Conservation (phyloP, 30 jellyfish, hydroid and myxozoan genomes). For the Clytia hemisphaerica region DNA sequence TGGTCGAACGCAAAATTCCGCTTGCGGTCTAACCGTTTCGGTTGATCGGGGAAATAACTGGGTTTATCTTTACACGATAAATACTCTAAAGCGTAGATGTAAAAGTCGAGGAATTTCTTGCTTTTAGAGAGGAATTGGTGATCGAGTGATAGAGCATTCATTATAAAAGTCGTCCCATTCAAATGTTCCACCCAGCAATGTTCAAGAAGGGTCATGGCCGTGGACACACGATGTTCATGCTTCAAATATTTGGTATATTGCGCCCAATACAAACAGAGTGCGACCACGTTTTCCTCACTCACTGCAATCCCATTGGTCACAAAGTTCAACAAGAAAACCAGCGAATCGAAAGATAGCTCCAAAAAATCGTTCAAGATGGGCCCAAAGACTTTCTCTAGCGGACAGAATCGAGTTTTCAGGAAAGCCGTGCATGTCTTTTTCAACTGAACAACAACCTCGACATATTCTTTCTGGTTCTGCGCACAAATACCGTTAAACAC, state of each 20-base stretch:
- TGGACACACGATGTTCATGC: neutral
- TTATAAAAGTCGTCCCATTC: neutral
- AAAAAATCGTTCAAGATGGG: slow-evolving; percentile 15
- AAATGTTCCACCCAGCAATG: slow-evolving; percentile 14
- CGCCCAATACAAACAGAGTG: slow-evolving; percentile 13
- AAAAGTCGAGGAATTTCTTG: slow-evolving; percentile 2
- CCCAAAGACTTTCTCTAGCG: slow-evolving; percentile 24
- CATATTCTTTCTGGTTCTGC: neutral
- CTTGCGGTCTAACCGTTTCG: slow-evolving; percentile 3
- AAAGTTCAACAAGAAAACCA: slow-evolving; percentile 5
- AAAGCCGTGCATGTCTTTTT: slow-evolving; percentile 5
- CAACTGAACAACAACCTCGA: slow-evolving; percentile 1
- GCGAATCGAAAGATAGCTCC: neutral
- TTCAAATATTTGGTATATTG: neutral
- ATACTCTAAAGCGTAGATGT: slow-evolving; percentile 7
- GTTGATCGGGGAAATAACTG: slow-evolving; percentile 18
- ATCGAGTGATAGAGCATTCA: slow-evolving; percentile 2
- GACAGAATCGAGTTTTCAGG: slow-evolving; percentile 14
- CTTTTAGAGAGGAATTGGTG: slow-evolving; percentile 3
- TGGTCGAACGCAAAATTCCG: slow-evolving; percentile 34
- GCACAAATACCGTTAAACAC: slow-evolving; percentile 1
- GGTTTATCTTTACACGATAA: neutral
- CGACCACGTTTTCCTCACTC: slow-evolving; percentile 24
- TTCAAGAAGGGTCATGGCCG: slow-evolving; percentile 7
- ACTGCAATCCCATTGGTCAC: slow-evolving; percentile 27